Base-by-base conservation (phyloP, 2,797 vertebrate species). In the Melanotaenia pygmaea region DNA sequence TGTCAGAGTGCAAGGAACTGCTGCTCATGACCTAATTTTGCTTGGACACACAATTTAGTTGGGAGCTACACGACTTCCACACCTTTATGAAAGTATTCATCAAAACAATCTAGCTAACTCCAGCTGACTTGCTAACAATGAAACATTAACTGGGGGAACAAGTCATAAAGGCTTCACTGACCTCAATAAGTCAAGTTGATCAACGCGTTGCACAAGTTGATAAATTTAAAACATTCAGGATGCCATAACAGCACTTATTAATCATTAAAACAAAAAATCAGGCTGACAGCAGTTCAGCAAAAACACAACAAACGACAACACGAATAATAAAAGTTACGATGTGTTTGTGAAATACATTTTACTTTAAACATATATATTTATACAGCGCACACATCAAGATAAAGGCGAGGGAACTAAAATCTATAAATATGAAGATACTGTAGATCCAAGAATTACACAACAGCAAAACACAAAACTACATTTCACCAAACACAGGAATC, bases 181-280 rank as follows among this genome's bases (percentile, higher is more conserved):
- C 90, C 89, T 71, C 80, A 90, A 91, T 91, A 89, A 90, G 87
- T 92, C 89, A 85, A 54, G 63, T 18, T 76, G 77, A 90, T 90
- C 82, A 87, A 83, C 54, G 64, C 69, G 2, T 70, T 50, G 73
- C 77, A 34, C 72, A 73, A 68, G 75, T 72, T 81, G 80, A 87
- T 78, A 72, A 50, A 72, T 86, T 83, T 89, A 78, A 90, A 89
- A 87, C 67, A 92, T 86, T 90, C 59, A 85, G 81, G 82, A 86
- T 59, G 78, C n/a, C 65, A 62, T 28, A 58, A 83, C 88, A 79
- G 74, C 72, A 76, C 80, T 85, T 69, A 65, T 87, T 79, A 81
- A 80, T 60, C 26, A 57, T 59, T 64, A 69, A 67, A 34, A 59
- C 54, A 70, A 4, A 72, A 50, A 83, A 67, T 78, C 71, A 74